Conservation (phyloP, 1,140 invertebrate species). For the Drosophila dunni region DNA sequence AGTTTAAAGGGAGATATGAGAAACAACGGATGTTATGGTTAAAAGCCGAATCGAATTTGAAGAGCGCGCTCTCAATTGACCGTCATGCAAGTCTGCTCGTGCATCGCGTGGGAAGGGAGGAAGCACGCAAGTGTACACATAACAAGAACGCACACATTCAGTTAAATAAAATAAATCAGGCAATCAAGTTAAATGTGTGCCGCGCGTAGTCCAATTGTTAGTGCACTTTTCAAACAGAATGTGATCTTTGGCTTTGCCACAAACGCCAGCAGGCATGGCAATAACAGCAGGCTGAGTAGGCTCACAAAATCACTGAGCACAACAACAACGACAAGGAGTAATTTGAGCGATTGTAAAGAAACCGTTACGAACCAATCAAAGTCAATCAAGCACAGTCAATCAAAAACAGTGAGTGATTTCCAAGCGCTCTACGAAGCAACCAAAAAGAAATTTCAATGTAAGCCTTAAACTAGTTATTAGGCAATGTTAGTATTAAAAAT, state of each 20-base stretch:
- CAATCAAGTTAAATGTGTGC: conserved; percentile 71
- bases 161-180: conserved; percentile 50
- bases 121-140: conserved; percentile 52
- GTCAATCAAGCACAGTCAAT: conserved; percentile 8
- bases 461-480: conserved; percentile 63
- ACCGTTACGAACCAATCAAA: conserved; percentile 53
- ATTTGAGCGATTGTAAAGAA: conserved; percentile 33
- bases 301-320: conserved; percentile 41
- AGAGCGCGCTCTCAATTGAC: conserved; percentile 4
- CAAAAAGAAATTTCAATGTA: conserved; percentile 85
- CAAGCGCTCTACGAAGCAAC: conserved; percentile 84
- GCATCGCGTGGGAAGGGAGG: neutral
- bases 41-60: too few relatives aligned
- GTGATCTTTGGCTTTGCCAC: conserved; percentile 41
- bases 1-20: too few relatives aligned
- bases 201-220: conserved; percentile 55
- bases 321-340: neutral
- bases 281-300: neutral
- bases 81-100: conserved; percentile 46
- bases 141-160: conserved; percentile 46
- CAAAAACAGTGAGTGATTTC: conserved; percentile 73
- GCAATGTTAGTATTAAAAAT: conserved; percentile 15
- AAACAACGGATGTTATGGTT: too few relatives aligned
- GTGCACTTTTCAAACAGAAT: conserved; percentile 61
- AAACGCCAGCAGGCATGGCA: conserved; percentile 6